Conservation (phyloP, 2,888 invertebrate species). For the Aphelenchoides bicaudatus region DNA sequence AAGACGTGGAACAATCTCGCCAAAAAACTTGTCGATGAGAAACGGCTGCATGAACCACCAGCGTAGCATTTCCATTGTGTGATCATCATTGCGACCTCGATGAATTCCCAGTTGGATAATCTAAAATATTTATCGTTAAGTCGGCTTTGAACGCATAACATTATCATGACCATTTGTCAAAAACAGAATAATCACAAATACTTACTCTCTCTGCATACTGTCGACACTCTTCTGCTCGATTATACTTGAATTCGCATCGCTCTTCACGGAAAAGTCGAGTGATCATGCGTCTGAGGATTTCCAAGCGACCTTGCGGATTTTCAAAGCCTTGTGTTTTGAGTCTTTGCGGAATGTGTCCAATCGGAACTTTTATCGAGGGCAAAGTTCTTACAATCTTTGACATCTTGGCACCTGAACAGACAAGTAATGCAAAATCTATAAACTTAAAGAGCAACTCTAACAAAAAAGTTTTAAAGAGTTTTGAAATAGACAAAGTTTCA, state of each 20-base stretch:
- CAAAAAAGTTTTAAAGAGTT: too few relatives aligned
- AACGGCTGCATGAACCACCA: conserved; percentile 57
- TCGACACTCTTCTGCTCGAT: conserved; percentile 56
- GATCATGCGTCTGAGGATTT: conserved; percentile 50
- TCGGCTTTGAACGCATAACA: neutral
- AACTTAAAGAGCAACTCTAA: too few relatives aligned
- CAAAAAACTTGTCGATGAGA: conserved; percentile 35
- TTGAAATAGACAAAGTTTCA: too few relatives aligned
- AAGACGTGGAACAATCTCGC: conserved; percentile 34
- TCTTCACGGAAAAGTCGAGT: conserved; percentile 56
- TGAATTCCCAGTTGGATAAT: conserved; percentile 55
- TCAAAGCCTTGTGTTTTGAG: conserved; percentile 45
- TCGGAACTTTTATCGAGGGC: conserved; percentile 46
- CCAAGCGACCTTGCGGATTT: conserved; percentile 25
- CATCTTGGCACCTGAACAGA: too few relatives aligned
- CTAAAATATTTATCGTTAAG: conserved; percentile 35
- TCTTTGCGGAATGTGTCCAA: conserved; percentile 57
- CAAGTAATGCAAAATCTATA: too few relatives aligned
- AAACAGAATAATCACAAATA: neutral
- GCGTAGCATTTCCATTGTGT: conserved; percentile 56
- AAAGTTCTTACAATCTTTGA: conserved; percentile 40
- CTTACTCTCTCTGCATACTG: conserved; percentile 55
- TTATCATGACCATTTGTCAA: neutral
- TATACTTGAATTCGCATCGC: conserved; percentile 53
- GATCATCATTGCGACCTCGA: conserved; percentile 48